Evolutionary conservation across 2,113 vertebrate species (phyloP).

Genomic region (Gasterosteus nipponicus): DNA sequence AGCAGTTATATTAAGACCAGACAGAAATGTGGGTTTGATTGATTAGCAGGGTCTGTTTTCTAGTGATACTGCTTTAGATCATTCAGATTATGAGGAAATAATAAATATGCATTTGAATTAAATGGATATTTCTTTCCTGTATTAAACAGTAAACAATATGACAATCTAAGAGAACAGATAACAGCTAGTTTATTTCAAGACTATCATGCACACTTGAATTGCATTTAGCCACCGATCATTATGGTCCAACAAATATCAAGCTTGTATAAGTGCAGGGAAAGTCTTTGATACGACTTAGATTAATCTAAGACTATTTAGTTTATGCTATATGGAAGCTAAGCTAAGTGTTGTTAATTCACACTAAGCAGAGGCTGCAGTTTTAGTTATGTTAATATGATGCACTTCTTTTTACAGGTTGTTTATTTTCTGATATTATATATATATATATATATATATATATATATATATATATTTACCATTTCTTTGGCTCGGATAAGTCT

Average conservation of each 20-base stretch:
- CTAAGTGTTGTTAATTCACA: not conserved
- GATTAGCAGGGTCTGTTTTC: not conserved
- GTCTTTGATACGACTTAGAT: not conserved
- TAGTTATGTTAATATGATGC: not conserved
- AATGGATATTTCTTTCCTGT: not conserved
- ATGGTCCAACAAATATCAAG: not conserved
- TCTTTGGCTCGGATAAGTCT: not conserved
- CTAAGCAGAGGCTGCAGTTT: not conserved
- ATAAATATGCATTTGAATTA: slow-evolving; percentile 3
- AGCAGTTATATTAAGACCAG: not conserved
- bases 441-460: not conserved
- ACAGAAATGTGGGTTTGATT: not conserved
- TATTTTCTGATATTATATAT: not conserved
- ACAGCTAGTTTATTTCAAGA: not conserved
- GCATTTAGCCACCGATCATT: slow-evolving; percentile 7
- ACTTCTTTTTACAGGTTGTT: not conserved
- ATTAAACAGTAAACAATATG: not conserved
- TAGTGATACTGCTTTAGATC: not conserved
- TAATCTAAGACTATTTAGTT: not conserved
- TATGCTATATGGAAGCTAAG: not conserved
- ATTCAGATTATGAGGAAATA: slow-evolving; percentile 2
- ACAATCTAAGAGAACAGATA: not conserved
- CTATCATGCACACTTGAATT: not conserved
- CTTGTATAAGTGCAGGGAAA: not conserved
- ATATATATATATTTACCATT: not conserved